These are phyloP conservation scores for Phengaris alcon DNA, from an alignment of 2,888 invertebrate species.

Conservation along the genomic window DNA sequence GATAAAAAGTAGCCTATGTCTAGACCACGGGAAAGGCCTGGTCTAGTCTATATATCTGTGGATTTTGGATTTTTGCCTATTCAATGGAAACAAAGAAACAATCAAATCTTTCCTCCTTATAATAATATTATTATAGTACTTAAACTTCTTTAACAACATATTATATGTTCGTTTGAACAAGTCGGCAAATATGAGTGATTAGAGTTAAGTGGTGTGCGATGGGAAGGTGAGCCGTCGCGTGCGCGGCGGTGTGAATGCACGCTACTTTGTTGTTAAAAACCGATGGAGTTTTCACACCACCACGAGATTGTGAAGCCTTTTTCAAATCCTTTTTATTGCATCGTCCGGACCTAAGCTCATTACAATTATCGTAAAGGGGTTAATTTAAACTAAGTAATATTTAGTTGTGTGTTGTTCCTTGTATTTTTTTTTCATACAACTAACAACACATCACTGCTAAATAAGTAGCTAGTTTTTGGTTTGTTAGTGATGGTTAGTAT, in stretches of 20 bases:
- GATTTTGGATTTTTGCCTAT: too few relatives aligned
- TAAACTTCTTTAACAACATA: neutral
- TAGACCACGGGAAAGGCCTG: too few relatives aligned
- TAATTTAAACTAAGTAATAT: neutral
- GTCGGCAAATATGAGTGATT: conserved; percentile 64
- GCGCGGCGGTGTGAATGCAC: conserved; percentile 52
- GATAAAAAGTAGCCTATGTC: too few relatives aligned
- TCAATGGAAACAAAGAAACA: too few relatives aligned
- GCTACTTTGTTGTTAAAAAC: conserved; percentile 43
- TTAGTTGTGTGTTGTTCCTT: neutral
- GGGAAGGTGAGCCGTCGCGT: conserved; percentile 50
- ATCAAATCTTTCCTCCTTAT: too few relatives aligned
- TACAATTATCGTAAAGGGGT: conserved; percentile 23
- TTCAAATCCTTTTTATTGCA: conserved; percentile 22
- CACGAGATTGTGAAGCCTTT: conserved; percentile 28
- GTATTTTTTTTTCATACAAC: neutral
- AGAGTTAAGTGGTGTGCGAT: conserved; percentile 50
- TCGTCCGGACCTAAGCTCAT: conserved; percentile 15
- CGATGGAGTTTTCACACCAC: conserved; percentile 39
- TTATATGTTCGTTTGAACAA: conserved; percentile 40
- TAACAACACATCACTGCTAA: neutral
- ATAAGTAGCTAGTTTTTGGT: neutral
- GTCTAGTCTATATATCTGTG: too few relatives aligned
- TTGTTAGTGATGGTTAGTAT: too few relatives aligned
- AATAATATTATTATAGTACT: neutral